A percentile compares a stretch with the other conserved stretches of the same genome.
Evolutionary conservation across 37 sponge, comb jelly and placozoan genomes (phyloP).

Genomic region (Halichondria panicea): DNA sequence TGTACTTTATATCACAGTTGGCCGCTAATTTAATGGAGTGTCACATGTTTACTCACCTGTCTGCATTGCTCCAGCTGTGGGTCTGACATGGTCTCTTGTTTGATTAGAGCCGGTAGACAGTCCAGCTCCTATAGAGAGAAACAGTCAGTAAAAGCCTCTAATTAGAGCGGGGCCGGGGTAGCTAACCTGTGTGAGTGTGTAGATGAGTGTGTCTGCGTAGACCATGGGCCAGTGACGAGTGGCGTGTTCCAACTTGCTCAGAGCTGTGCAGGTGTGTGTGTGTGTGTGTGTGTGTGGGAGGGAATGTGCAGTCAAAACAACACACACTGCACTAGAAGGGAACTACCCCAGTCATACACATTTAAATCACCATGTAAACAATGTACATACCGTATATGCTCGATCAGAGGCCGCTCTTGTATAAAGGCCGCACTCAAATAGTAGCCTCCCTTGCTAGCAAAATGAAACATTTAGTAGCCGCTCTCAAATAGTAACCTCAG

Average conservation of each 20-base stretch:
- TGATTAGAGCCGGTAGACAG: conserved; percentile 46
- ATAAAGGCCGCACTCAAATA: too few species aligned
- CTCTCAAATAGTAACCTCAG: too few species aligned
- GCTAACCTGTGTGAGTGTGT: conserved; percentile 73
- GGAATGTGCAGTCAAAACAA: not conserved
- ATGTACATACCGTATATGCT: too few species aligned
- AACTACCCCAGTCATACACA: not conserved
- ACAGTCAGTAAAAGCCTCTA: not conserved
- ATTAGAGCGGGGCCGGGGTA: too few species aligned
- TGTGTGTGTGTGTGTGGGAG: too few species aligned
- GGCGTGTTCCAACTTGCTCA: conserved; percentile 55
- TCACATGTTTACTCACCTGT: too few species aligned
- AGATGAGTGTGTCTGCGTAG: conserved; percentile 66
- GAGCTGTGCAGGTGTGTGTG: too few species aligned
- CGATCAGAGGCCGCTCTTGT: too few species aligned
- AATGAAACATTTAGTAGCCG: too few species aligned
- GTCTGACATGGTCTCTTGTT: conserved; percentile 24
- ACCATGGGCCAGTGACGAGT: conserved; percentile 85
- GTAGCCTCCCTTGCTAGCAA: too few species aligned
- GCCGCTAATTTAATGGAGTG: too few species aligned
- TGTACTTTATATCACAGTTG: not conserved
- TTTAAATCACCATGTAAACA: too few species aligned
- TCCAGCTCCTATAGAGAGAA: conserved; percentile 53
- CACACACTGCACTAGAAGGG: not conserved
- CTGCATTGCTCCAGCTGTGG: conserved; percentile 59